These are phyloP conservation scores for Pseudeuparius sepicola DNA, from an alignment of 2,888 invertebrate species.

Conservation along the genomic window DNA sequence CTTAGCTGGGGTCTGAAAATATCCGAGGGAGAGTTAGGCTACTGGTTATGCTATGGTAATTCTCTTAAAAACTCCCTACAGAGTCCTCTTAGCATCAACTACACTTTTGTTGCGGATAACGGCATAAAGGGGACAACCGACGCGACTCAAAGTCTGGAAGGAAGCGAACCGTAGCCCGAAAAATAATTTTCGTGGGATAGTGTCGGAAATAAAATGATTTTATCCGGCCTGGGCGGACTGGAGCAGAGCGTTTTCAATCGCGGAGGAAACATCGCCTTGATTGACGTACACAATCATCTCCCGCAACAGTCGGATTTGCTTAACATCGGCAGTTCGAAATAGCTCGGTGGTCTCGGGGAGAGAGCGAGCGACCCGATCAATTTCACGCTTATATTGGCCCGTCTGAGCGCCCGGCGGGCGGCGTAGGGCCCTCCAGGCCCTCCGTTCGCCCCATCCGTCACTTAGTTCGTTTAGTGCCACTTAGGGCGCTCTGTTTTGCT, in stretches of 20 bases:
- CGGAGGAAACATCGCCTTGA: slow-evolving; percentile 28
- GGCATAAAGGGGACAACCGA: too few species aligned
- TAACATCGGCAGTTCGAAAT: slow-evolving; percentile 36
- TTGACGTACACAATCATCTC: slow-evolving; percentile 30
- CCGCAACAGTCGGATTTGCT: slow-evolving; percentile 34
- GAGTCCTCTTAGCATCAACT: too few species aligned
- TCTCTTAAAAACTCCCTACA: too few species aligned
- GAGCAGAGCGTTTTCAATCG: slow-evolving; percentile 12
- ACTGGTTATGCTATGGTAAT: too few species aligned
- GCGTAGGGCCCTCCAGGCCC: slow-evolving; percentile 18
- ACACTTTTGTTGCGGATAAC: too few species aligned
- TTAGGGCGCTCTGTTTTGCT: slow-evolving; percentile 37
- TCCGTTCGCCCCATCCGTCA: slow-evolving; percentile 35
- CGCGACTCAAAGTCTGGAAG: too few species aligned
- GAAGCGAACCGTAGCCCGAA: too few species aligned
- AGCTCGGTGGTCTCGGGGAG: slow-evolving; percentile 31
- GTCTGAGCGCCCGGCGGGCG: slow-evolving; percentile 22
- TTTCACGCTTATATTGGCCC: slow-evolving; percentile 41
- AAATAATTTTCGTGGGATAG: too few species aligned
- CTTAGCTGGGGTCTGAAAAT: too few species aligned
- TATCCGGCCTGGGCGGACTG: too few species aligned
- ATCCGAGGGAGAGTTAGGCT: too few species aligned
- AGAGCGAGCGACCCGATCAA: slow-evolving; percentile 35
- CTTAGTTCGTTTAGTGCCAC: slow-evolving; percentile 39
- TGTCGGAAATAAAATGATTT: too few species aligned